Percentiles rank a stretch among this genome's conserved stretches.
phyloP scores from a whole-genome alignment of 2,888 invertebrate species.

The Caradrina kadenii region DNA sequence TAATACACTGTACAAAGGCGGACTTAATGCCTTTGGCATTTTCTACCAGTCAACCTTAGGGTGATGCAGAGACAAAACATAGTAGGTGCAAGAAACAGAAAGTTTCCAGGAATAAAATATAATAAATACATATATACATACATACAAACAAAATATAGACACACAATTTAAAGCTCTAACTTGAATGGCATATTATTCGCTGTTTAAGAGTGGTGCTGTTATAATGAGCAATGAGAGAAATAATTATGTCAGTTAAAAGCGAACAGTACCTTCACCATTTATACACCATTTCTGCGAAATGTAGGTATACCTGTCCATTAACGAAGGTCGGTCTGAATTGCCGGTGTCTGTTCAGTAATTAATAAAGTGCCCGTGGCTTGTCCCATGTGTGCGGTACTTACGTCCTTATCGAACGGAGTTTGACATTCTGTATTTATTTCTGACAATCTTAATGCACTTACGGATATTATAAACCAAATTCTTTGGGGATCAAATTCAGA shows the following conservation, averaged over 20 bases:
- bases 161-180: too few relatives aligned
- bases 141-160: too few relatives aligned
- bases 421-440: not conserved
- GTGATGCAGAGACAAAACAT: too few relatives aligned
- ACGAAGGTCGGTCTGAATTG: constrained; percentile 79
- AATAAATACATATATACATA: too few relatives aligned
- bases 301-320: constrained; percentile 53
- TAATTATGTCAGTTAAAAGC: constrained; percentile 22
- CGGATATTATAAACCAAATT: not conserved
- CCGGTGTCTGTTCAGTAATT: constrained; percentile 79
- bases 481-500: not conserved
- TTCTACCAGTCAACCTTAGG: too few relatives aligned
- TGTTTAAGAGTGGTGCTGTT: too few relatives aligned
- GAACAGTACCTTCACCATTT: constrained; percentile 23
- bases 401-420: constrained; percentile 15
- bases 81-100: too few relatives aligned
- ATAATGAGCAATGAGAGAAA: too few relatives aligned
- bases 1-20: too few relatives aligned
- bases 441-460: constrained; percentile 5
- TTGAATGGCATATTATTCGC: too few relatives aligned
- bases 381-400: constrained; percentile 44
- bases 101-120: too few relatives aligned
- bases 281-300: constrained; percentile 44
- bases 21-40: too few relatives aligned
- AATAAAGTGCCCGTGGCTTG: constrained; percentile 70